Conservation (phyloP, 2,113 vertebrate genomes). For the Sula dactylatra region DNA sequence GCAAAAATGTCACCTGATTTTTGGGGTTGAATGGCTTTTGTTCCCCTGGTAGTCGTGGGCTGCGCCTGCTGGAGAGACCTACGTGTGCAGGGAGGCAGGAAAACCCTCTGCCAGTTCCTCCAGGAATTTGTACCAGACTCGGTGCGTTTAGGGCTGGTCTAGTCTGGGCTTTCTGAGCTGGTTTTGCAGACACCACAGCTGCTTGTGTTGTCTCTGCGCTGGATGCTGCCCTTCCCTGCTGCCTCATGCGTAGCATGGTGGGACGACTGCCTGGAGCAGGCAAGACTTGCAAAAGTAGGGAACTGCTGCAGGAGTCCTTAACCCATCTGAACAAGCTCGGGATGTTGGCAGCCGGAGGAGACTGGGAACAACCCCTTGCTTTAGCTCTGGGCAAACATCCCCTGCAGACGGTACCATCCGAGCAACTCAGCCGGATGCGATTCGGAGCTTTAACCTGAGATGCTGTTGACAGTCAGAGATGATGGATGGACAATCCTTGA, state of each 20-base stretch:
- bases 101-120: not conserved
- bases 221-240: not conserved
- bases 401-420: not conserved
- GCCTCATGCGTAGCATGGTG: accelerated
- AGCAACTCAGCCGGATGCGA: not conserved
- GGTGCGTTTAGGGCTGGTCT: not conserved
- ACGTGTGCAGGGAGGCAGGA: not conserved
- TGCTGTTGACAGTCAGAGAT: not conserved
- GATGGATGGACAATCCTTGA: not conserved
- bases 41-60: not conserved
- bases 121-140: not conserved
- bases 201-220: not conserved
- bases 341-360: not conserved
- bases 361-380: not conserved
- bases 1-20: slow-evolving; percentile 4
- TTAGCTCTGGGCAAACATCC: not conserved
- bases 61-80: not conserved
- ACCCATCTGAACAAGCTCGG: not conserved
- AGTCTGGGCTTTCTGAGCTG: not conserved
- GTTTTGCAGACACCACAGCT: not conserved
- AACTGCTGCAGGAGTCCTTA: not conserved
- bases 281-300: not conserved
- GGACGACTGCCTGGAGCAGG: not conserved
- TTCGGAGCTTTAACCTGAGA: not conserved
- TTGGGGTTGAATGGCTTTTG: not conserved